Conservation (phyloP, 2,113 vertebrate genomes). For the Propithecus coquereli region DNA sequence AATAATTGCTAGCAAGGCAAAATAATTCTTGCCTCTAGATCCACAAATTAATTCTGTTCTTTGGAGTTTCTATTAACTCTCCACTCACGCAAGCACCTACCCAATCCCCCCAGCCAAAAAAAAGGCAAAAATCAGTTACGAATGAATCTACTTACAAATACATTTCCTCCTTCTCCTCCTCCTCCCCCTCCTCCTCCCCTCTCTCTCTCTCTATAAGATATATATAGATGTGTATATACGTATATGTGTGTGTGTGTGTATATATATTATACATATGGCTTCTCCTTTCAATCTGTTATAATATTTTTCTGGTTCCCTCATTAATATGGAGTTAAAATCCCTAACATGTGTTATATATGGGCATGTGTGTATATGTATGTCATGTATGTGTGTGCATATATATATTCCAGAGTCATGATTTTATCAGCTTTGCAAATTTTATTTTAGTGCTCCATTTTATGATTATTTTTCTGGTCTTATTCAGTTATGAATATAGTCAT, state of each 20-base stretch:
- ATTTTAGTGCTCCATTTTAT: neutral
- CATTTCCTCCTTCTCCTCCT: neutral
- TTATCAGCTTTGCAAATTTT: neutral
- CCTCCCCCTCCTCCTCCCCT: neutral
- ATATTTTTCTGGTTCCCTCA: neutral
- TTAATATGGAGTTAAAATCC: neutral
- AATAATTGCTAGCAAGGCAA: neutral
- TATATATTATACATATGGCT: neutral
- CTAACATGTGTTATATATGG: neutral
- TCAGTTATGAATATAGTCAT: neutral
- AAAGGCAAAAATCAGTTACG: neutral
- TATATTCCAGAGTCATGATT: neutral
- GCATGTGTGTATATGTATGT: neutral
- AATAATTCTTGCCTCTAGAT: neutral
- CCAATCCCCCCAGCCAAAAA: neutral
- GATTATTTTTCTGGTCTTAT: neutral
- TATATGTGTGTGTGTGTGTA: neutral
- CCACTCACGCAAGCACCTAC: accelerated
- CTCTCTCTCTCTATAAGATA: no score
- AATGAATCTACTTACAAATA: neutral
- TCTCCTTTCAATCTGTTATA: neutral
- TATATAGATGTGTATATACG: no score
- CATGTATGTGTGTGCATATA: neutral
- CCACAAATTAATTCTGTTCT: neutral
- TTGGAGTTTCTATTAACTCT: neutral